Percentiles rank a stretch among this genome's conserved stretches.
These are phyloP conservation scores for Podarcis cretensis DNA, from an alignment of 2,113 vertebrate species.

Conservation along the genomic window DNA sequence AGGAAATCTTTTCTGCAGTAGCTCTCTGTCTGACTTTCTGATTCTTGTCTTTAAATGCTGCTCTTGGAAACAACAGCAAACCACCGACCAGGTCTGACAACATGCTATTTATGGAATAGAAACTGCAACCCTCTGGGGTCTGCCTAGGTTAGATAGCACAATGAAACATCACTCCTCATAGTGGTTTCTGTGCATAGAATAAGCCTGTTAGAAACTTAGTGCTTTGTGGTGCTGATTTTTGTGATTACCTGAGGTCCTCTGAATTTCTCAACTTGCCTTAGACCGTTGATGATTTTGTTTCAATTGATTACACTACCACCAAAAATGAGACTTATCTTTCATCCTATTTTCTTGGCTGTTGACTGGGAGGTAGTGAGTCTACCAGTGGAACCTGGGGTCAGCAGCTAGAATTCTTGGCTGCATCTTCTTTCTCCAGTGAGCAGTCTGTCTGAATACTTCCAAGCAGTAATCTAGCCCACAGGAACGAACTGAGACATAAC, in stretches of 20 bases:
- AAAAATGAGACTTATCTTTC: too few species aligned
- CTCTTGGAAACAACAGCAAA: neutral
- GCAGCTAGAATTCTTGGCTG: neutral
- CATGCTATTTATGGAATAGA: neutral
- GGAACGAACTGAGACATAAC: neutral
- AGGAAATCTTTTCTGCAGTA: neutral
- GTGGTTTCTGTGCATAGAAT: too few species aligned
- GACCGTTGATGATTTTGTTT: neutral
- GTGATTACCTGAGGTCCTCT: neutral
- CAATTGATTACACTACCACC: too few species aligned
- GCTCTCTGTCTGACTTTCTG: neutral
- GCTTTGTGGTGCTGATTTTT: neutral
- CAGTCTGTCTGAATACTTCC: neutral
- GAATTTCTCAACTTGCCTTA: neutral
- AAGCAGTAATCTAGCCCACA: neutral
- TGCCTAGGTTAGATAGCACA: neutral
- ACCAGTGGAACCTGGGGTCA: neutral
- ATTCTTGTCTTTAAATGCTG: neutral
- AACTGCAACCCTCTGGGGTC: neutral
- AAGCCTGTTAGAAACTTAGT: too few species aligned
- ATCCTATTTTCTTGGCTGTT: too few species aligned
- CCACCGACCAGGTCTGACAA: neutral
- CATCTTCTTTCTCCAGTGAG: neutral
- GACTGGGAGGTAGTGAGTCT: neutral
- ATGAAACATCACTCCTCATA: too few species aligned